A percentile compares a stretch with the other conserved stretches of the same genome.
Evolutionary conservation across 2,797 vertebrate genomes (phyloP).

Genomic region (Cyprinella venusta): DNA sequence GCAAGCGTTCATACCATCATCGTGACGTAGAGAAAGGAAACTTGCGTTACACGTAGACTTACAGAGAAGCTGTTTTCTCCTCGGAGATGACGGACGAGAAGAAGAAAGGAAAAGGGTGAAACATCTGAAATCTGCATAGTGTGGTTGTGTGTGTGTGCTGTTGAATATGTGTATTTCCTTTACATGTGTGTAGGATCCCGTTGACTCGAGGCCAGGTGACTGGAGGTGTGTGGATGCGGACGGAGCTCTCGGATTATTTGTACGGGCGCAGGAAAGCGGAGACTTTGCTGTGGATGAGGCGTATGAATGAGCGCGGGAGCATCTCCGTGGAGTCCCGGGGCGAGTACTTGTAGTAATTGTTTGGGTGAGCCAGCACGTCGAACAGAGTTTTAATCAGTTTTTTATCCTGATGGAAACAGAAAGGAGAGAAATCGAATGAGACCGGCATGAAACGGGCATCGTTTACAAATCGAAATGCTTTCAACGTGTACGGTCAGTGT

Average conservation of each 20-base stretch:
- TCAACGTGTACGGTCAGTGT: too few species aligned
- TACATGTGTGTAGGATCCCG: conserved; percentile 60
- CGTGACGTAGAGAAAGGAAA: conserved; percentile 41
- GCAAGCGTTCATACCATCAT: conserved; percentile 22
- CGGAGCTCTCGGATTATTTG: conserved; percentile 82
- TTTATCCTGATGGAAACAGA: conserved; percentile 85
- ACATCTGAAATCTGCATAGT: conserved; percentile 70
- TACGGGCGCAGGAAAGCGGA: conserved; percentile 96
- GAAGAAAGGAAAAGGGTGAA: conserved; percentile 37
- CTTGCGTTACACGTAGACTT: conserved; percentile 23
- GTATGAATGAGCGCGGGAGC: conserved; percentile 97
- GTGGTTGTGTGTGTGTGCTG: conserved; percentile 57
- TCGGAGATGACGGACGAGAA: conserved; percentile 37
- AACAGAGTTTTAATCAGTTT: conserved; percentile 99
- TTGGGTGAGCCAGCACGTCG: conserved; percentile 95
- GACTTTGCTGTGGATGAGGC: conserved; percentile 98
- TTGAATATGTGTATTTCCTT: conserved; percentile 43
- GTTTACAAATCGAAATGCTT: too few species aligned
- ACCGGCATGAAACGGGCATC: neutral
- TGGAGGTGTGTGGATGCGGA: conserved; percentile 47
- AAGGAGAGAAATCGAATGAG: neutral
- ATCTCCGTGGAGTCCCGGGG: conserved; percentile 97
- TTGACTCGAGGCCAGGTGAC: conserved; percentile 63
- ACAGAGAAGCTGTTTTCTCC: conserved; percentile 21
- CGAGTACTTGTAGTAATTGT: conserved; percentile 99